These are phyloP conservation scores for Balaeniceps rex DNA, from an alignment of 2,113 vertebrate species.

Conservation along the genomic window DNA sequence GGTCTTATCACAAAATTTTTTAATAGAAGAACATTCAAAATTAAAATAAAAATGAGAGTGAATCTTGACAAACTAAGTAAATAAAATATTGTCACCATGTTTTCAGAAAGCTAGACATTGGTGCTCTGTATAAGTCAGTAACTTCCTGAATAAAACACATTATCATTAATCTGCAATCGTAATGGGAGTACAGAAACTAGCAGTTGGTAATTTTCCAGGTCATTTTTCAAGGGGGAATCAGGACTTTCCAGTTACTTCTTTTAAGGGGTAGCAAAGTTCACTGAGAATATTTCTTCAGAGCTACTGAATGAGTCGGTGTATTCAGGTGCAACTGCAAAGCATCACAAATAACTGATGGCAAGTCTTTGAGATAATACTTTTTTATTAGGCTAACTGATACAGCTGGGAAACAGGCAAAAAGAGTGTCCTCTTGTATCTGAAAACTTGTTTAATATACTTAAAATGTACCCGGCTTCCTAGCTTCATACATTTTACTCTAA, in stretches of 20 bases:
- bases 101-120: background rate
- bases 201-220: background rate
- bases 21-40: background rate
- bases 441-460: background rate
- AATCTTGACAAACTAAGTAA: background rate
- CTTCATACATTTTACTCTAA: background rate
- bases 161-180: background rate
- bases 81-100: background rate
- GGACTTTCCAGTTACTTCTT: background rate
- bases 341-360: background rate
- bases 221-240: background rate
- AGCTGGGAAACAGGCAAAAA: background rate
- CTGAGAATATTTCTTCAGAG: background rate
- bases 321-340: background rate
- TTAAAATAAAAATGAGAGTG: background rate
- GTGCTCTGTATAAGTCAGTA: background rate
- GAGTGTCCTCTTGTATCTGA: background rate
- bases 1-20: background rate
- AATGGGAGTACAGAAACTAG: background rate
- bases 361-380: background rate
- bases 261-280: background rate
- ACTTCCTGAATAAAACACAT: background rate
- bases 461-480: background rate
- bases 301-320: background rate
- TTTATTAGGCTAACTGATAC: background rate